Evolutionary conservation across 2,113 vertebrate species (phyloP).

Genomic region (Australoheros scitulus): DNA sequence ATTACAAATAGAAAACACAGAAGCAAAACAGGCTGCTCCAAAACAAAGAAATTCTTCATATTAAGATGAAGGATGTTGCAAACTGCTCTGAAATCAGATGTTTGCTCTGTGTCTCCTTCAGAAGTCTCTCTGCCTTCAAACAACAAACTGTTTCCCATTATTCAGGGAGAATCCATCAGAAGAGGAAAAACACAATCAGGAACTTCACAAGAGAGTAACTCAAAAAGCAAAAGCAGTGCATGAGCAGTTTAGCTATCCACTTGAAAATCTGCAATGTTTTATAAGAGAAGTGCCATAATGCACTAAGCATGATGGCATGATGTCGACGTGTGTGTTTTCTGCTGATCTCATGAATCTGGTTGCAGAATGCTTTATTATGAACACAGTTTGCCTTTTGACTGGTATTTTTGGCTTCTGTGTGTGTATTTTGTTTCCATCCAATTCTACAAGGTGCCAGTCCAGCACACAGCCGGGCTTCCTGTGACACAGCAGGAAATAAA

Average conservation of each 20-base stretch:
- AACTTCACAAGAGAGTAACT: not conserved
- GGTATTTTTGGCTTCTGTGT: not conserved
- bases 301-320: not conserved
- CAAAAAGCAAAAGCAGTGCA: not conserved
- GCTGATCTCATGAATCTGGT: not conserved
- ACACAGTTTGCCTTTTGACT: not conserved
- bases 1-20: not conserved
- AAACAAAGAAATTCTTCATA: not conserved
- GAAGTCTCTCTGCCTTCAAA: not conserved
- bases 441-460: not conserved
- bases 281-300: not conserved
- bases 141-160: not conserved
- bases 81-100: not conserved
- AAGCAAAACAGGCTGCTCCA: not conserved
- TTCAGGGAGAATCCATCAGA: not conserved
- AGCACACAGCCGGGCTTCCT: conserved; percentile 6
- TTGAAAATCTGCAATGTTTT: not conserved
- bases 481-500: conserved; percentile 21
- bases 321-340: not conserved
- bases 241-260: not conserved
- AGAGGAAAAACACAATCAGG: not conserved
- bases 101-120: not conserved
- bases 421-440: not conserved
- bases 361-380: not conserved
- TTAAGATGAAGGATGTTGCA: not conserved